These are phyloP conservation scores for Trichosurus vulpecula DNA, from an alignment of 2,797 vertebrate species.

Conservation along the genomic window DNA sequence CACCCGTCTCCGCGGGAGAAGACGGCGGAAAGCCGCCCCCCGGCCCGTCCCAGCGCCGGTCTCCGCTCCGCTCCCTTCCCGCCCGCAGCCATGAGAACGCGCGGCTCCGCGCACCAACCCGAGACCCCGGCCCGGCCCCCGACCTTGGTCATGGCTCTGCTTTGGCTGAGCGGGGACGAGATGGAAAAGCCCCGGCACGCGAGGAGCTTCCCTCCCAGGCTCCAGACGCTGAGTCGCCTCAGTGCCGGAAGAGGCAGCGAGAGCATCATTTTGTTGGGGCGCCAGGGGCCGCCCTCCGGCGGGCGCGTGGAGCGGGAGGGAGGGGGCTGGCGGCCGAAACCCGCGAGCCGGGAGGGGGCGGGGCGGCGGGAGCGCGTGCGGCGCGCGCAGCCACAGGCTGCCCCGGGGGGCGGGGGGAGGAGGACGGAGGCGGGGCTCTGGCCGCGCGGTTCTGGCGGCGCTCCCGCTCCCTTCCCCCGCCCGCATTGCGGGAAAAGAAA, in stretches of 20 bases:
- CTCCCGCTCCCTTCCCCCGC: no score
- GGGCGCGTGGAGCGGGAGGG: constrained; percentile 57
- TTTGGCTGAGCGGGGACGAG: constrained; percentile 61
- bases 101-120: background rate
- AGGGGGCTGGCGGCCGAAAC: background rate
- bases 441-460: background rate
- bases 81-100: background rate
- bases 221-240: constrained; percentile 40
- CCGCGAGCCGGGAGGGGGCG: background rate
- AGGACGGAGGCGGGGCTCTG: background rate
- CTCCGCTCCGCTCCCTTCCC: background rate
- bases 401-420: background rate
- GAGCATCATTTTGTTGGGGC: constrained; percentile 62
- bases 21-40: no score
- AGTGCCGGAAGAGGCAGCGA: constrained; percentile 71
- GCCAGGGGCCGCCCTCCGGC: constrained; percentile 10
- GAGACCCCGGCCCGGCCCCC: background rate
- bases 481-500: fast-evolving
- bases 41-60: no score
- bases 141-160: background rate
- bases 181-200: background rate
- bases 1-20: no score
- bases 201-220: background rate
- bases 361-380: fast-evolving
- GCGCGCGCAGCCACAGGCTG: background rate